Evolutionary conservation across 2,113 vertebrate species (phyloP), one percentile per base, ranked within the genome.

Genomic region (Notothenia coriiceps): DNA sequence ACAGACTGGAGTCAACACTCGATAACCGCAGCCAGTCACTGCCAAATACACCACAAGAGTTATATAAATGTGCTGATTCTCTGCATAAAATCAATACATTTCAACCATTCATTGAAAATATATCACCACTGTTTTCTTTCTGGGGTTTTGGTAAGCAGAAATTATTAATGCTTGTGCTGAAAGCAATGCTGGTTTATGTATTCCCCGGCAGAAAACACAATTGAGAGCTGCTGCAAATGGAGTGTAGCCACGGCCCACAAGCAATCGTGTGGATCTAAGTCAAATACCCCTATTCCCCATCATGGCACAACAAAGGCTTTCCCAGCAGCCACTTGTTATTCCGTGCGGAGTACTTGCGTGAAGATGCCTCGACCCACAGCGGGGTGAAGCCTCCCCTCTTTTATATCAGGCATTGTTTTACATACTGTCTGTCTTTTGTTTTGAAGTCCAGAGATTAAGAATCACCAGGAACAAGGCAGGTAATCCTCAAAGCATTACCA

Each of bases 261-360:
- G 81, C 83, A 93, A 94, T 94, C 93, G 71, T 13, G 50, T 8
- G 86, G 79, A 95, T 94, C 93, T 93, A 93, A 88, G 87, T 92
- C 83, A 93, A 91, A 94, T 92, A 95, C 94, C 94, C 93, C 83
- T 92, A 95, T 95, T 88, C 91, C 80, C 86, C 83, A 82, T 75
- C 82, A 61, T 79, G 74, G 82, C 74, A 93, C 83, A 89, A 95
- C 94, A 94, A 93, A 94, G 88, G 64, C 62, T 90, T 94, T 94
- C 92, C 92, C 91, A 91, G 90, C 91, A 94, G 88, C 79, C 90
- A 86, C 89, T 93, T 88, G 88, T 70, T 90, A 88, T 92, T 93
- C 88, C 88, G 80, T 93, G 93, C 85, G 43, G 88, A 91, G 90
- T 78, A 73, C 66, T 88, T 74, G 84, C 86, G 66, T 88, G 84